Evolutionary conservation across 1,140 invertebrate genomes (phyloP), one percentile per base, ranked within the genome.

Genomic region (Oreohelix idahoensis): DNA sequence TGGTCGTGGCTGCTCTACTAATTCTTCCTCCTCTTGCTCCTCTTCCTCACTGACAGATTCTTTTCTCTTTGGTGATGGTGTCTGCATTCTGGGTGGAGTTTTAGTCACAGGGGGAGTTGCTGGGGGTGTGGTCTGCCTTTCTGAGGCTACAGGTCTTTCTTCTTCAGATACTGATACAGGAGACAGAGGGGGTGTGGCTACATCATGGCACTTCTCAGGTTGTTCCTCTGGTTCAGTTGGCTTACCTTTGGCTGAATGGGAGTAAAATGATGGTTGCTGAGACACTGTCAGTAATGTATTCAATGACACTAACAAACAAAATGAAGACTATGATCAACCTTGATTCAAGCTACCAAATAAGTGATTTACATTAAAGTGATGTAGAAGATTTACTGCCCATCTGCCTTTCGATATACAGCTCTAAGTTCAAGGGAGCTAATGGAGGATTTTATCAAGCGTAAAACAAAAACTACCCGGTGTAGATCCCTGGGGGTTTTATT

Each of bases 131-230:
- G 83, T 29, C 23, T 66, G 53, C n/a, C 36, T 78, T 29, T 29
- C 29, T 13, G 10, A 17, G 45, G 38, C 38, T 23, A 39, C 42
- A 10, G 13, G n/a, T 38, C 45, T 2, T 49, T 81, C 42, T 20
- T 38, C 83, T 42, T 79, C 76, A 29, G 23, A 45, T 51, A 66
- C 23, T 45, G 85, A 84, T 23, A 71, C 77, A 17, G 87, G 85
- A 66, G 85, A 83, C 15, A 83, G 79, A 42, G 85, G 84, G 36
- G 87, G 86, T 29, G 86, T 81, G 51, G 79, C 83, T 23, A 89
- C 83, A 84, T 86, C 86, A 84, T 88, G 86, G 23, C 83, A 49
- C 23, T 79, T 45, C 32, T 45, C 75, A 36, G 73, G 29, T 20
- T 38, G 35, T n/a, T 53, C 70, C 10, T 29, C 81, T 53, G 36